phyloP scores from a whole-genome alignment of 2,797 vertebrate genomes.

The Avahi laniger region DNA sequence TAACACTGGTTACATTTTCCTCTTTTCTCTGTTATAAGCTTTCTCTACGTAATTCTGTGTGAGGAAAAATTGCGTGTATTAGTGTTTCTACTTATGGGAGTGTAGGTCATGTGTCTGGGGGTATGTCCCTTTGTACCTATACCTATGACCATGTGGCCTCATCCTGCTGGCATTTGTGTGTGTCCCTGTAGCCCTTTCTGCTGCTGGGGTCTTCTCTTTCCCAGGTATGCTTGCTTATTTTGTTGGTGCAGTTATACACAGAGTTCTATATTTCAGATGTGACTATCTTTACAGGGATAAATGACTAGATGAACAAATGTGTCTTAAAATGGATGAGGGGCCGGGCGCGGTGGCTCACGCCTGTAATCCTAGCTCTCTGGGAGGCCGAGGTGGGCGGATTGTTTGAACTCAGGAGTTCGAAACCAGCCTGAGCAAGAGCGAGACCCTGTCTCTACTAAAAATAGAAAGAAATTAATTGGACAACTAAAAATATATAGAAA shows the following conservation, averaged over 20 bases:
- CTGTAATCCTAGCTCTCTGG: too few relatives aligned
- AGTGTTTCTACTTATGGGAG: neutral
- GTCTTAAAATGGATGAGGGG: neutral
- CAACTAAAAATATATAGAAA: too few relatives aligned
- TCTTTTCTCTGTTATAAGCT: conserved; percentile 4
- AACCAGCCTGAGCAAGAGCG: too few relatives aligned
- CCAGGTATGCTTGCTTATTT: neutral
- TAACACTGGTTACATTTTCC: neutral
- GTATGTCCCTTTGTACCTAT: neutral
- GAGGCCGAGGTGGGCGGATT: too few relatives aligned
- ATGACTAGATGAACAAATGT: neutral
- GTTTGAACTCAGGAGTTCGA: too few relatives aligned
- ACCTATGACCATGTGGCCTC: neutral
- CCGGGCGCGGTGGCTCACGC: too few relatives aligned
- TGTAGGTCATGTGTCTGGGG: neutral
- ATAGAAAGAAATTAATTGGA: too few relatives aligned
- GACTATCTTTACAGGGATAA: neutral
- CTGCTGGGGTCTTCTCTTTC: neutral
- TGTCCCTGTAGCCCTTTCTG: neutral
- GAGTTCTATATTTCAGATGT: neutral
- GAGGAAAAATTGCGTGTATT: neutral
- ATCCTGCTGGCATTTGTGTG: neutral
- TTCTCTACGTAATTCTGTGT: neutral
- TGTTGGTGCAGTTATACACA: neutral
- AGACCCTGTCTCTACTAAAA: too few relatives aligned